phyloP scores from a whole-genome alignment of 2,113 vertebrate genomes.

The Laticauda colubrina region DNA sequence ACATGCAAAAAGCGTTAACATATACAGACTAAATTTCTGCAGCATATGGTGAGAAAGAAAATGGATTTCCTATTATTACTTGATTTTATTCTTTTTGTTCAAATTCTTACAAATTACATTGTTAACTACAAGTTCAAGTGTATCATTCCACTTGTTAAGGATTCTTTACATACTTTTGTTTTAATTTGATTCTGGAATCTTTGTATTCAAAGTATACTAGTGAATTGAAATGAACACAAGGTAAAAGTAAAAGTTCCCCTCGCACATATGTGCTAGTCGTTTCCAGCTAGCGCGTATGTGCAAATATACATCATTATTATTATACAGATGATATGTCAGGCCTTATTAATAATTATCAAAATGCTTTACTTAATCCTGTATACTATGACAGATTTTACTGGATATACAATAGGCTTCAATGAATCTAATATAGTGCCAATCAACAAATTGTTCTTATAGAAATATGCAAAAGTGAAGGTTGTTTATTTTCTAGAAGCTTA shows the following conservation, averaged over 20 bases:
- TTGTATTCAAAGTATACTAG: neutral
- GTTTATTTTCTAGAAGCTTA: neutral
- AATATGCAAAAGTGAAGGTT: neutral
- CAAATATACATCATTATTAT: neutral
- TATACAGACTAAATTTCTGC: neutral
- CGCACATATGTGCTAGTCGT: too few species aligned
- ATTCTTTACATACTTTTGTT: neutral
- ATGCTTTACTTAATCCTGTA: neutral
- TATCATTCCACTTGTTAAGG: neutral
- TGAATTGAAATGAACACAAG: too few species aligned
- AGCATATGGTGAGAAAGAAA: neutral
- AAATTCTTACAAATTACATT: neutral
- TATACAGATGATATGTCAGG: neutral
- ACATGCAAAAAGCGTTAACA: neutral
- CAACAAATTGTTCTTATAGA: neutral
- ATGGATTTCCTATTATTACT: neutral
- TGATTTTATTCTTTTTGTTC: neutral
- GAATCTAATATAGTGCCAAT: neutral
- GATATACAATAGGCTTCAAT: neutral
- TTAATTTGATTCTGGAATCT: neutral
- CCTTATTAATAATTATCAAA: neutral
- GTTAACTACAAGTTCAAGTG: neutral
- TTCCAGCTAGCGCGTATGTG: too few species aligned
- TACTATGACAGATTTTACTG: neutral
- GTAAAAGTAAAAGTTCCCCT: too few species aligned